Base-by-base conservation (phyloP, 1,140 invertebrate species). In the Drosophila ercepeae region DNA sequence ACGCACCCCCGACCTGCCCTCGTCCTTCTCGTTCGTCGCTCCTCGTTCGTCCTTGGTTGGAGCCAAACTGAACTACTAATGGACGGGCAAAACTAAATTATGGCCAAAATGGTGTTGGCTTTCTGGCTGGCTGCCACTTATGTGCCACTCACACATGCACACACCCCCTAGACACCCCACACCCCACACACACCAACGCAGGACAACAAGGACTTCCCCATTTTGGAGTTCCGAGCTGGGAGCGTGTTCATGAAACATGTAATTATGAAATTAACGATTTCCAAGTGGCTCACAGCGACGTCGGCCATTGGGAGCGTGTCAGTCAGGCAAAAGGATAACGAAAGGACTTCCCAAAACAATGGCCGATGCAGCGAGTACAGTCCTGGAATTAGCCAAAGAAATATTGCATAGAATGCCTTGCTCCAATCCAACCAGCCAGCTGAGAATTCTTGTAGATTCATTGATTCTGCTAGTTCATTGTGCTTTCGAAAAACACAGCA, bases 181-280 rank as follows among this genome's bases (percentile, higher is more conserved):
- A 19, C 14, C 25, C n/a, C 25, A 29, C 29, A 50, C 55, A 14
- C 48, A 16, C 36, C 16, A 39, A 23, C 29, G 25, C 8, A 55
- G 21, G 16, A 29, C 63, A 36, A 29, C 42, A 45, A 32, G 45
- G 34, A 39, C 21, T 48, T 48, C 39, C 58, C 76, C 76, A 71
- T 81, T 81, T 86, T 84, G 81, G 64, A 78, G 61, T 72, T 59
- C 41, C 44, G 67, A 44, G 64, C 54, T 63, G 46, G 55, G 39
- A 75, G 65, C 72, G 73, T 82, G 78, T 79, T 69, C 78, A 89
- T 89, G 84, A 89, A 89, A 89, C 84, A 89, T 89, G 84, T 86
- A 89, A 89, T 89, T 89, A 89, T 84, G 84, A 89, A 89, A 89
- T 89, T 89, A 89, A 89, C 84, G 84, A 84, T 89, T 89, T 59